These are phyloP conservation scores for Lethrus apterus DNA, from an alignment of 1,140 invertebrate genomes.

Conservation along the genomic window DNA sequence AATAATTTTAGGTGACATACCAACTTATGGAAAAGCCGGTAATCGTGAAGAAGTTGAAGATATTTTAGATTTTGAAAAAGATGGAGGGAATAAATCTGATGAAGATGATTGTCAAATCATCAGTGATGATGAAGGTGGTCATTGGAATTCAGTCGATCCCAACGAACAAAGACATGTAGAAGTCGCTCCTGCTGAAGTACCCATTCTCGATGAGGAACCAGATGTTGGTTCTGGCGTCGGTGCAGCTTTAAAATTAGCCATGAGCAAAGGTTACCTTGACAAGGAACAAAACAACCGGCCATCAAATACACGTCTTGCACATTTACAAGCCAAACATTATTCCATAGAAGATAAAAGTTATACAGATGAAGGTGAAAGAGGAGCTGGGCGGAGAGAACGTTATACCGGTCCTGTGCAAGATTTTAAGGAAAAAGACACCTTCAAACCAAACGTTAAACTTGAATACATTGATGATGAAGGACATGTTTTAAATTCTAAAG, in stretches of 20 bases:
- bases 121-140: constrained; percentile 26
- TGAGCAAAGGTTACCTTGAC: constrained; percentile 93
- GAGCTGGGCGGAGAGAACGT: constrained; percentile 57
- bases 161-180: constrained; percentile 37
- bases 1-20: constrained; percentile 65
- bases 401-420: constrained; percentile 82
- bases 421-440: constrained; percentile 90
- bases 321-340: constrained; percentile 85
- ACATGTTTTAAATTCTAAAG: constrained; percentile 82
- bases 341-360: constrained; percentile 95
- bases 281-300: constrained; percentile 67
- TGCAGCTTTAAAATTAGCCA: constrained; percentile 84
- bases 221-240: constrained; percentile 87
- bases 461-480: constrained; percentile 98
- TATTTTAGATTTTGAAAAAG: constrained; percentile 52
- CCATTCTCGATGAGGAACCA: constrained; percentile 90
- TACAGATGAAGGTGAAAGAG: constrained; percentile 49
- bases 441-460: constrained; percentile 92
- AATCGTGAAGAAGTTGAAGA: constrained; percentile 79
- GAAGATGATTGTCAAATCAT: constrained; percentile 33
- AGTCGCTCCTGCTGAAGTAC: constrained; percentile 47
- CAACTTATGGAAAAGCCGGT: constrained; percentile 82
- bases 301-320: constrained; percentile 63
- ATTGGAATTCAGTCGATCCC: constrained; percentile 47
- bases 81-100: constrained; percentile 27